Evolutionary conservation across 2,888 invertebrate species (phyloP), one percentile per base, ranked within the genome.

Genomic region (Morpho achilles): DNA sequence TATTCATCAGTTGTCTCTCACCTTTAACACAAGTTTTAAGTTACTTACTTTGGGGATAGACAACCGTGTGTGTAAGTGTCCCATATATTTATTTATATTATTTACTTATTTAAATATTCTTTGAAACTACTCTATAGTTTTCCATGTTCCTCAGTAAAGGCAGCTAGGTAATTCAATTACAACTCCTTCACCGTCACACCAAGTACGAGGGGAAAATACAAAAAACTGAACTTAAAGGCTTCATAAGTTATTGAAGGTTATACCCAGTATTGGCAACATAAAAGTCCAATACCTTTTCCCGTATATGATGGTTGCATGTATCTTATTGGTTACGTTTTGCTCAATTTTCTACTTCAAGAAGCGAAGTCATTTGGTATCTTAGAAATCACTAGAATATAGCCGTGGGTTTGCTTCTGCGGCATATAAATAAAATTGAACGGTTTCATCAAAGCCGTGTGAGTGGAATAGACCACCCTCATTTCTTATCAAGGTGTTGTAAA

Each of bases 111-210:
- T 5, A 32, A 32, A 32, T 5, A 32, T 2, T 32, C 32, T 3
- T 5, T 32, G 5, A 1, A 32, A 8, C 22, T 8, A 51, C 63
- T 66, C 63, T 44, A 68, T 45, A 52, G 51, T 10, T 60, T 53
- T 66, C 66, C 54, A 62, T 69, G 63, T 75, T 58, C 73, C 59
- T 50, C 46, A 67, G 69, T 67, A 71, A 67, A 69, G 69, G 75
- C 77, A 79, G 79, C 72, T 73, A 67, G 67, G 80, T 86, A 84
- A 86, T 83, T 83, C 75, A 80, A 85, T 86, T 86, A 85, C 78
- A 76, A 75, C 77, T 82, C 78, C 76, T 80, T 78, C 70, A 65
- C 51, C 63, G 61, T 68, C 53, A 58, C 58, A 43, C 61, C 56
- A 58, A 42, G 60, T 59, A 53, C 63, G 58, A 65, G 60, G 65